A percentile compares a stretch with the other conserved stretches of the same genome.
These are phyloP conservation scores for Spermophilus dauricus DNA, from an alignment of 2,113 vertebrate genomes.

Conservation along the genomic window DNA sequence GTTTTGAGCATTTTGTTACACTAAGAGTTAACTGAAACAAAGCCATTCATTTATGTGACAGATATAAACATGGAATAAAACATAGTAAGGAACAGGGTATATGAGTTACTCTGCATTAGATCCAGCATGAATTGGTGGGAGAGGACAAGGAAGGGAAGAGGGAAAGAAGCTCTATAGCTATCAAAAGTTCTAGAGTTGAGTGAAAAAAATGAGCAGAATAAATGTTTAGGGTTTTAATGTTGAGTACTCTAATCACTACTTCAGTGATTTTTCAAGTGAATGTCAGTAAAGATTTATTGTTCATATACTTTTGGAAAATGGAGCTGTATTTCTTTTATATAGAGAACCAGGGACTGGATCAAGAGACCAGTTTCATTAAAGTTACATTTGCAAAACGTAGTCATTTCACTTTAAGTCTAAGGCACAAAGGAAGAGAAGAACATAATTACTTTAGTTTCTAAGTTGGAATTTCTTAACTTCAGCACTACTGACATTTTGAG, in stretches of 20 bases:
- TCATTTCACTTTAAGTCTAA: neutral
- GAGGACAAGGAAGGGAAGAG: neutral
- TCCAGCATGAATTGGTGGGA: neutral
- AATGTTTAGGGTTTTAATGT: neutral
- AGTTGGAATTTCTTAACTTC: neutral
- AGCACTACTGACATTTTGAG: neutral
- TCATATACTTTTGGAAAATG: neutral
- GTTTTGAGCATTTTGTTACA: conserved; percentile 15
- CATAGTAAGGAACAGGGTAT: neutral
- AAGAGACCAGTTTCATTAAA: neutral
- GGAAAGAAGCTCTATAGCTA: neutral
- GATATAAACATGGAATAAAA: neutral
- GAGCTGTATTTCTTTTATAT: neutral
- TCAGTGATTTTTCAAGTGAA: neutral
- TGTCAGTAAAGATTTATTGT: neutral
- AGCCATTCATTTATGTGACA: neutral
- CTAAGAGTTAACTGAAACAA: conserved; percentile 13
- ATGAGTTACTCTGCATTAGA: neutral
- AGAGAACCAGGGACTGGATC: neutral
- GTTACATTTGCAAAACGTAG: neutral
- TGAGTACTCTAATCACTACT: neutral
- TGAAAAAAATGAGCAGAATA: neutral
- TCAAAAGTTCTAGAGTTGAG: accelerated
- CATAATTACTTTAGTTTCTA: neutral
- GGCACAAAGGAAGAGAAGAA: neutral